A percentile compares a stretch with the other conserved stretches of the same genome.
These are phyloP conservation scores for Bambusicola thoracicus DNA, from an alignment of 2,113 vertebrate genomes.

Conservation along the genomic window DNA sequence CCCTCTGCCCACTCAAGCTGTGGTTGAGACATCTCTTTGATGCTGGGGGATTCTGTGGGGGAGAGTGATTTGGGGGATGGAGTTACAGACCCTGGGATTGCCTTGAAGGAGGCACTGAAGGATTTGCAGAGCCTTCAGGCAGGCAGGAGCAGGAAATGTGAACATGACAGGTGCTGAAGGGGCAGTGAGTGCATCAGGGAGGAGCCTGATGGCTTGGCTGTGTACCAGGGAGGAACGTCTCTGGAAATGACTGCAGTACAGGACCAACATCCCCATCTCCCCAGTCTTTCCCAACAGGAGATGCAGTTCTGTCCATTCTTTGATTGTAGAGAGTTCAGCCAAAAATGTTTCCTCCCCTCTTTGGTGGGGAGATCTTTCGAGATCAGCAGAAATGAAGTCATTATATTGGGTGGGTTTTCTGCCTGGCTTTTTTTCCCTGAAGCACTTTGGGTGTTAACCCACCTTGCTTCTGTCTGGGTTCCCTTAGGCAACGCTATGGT, in stretches of 20 bases:
- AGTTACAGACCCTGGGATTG: background rate
- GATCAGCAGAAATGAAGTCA: background rate
- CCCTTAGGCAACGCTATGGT: constrained; percentile 92
- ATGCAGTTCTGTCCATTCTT: background rate
- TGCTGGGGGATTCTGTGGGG: background rate
- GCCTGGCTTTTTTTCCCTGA: background rate
- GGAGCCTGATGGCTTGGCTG: background rate
- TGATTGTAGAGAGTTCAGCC: background rate
- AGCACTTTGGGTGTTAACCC: background rate
- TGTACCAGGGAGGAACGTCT: background rate
- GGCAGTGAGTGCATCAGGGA: background rate
- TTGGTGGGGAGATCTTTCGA: background rate
- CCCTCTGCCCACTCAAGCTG: background rate
- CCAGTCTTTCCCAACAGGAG: background rate
- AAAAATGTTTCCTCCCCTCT: background rate
- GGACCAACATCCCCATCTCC: background rate
- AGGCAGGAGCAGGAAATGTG: background rate
- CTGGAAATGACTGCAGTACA: background rate
- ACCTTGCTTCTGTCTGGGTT: background rate
- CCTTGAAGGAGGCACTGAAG: background rate
- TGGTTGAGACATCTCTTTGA: no score
- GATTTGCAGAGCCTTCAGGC: background rate
- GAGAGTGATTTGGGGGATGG: background rate
- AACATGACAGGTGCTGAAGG: background rate
- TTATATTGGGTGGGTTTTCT: background rate